Evolutionary conservation across 2,797 vertebrate species (phyloP).

Genomic region (Hypotaenidia okinawae): DNA sequence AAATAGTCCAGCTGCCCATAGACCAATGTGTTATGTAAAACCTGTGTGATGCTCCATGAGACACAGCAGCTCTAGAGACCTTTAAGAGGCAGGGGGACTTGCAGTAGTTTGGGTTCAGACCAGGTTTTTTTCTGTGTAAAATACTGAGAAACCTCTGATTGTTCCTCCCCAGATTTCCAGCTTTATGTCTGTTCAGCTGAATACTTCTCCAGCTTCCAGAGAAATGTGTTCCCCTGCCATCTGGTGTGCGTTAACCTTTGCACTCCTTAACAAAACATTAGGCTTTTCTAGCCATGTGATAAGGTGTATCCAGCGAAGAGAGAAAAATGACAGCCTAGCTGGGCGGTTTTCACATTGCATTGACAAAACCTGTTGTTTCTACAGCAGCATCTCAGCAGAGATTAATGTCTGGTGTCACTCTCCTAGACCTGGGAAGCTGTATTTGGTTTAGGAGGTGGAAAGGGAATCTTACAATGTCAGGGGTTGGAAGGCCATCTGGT

Average conservation of each 20-base stretch:
- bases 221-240: conserved; percentile 46
- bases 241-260: conserved; percentile 79
- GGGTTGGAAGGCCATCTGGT: too few species aligned
- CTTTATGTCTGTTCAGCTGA: neutral
- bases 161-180: neutral
- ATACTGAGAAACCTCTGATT: neutral
- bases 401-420: conserved; percentile 15
- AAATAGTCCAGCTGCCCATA: neutral
- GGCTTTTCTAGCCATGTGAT: conserved; percentile 71
- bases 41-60: neutral
- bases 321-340: conserved; percentile 24
- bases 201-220: neutral
- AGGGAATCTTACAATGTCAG: neutral
- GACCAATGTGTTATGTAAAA: neutral
- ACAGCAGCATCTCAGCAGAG: neutral
- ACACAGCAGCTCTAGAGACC: neutral
- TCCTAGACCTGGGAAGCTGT: neutral
- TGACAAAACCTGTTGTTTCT: neutral
- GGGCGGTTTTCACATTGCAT: conserved; percentile 8
- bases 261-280: conserved; percentile 74
- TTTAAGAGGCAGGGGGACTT: neutral
- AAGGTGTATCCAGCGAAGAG: conserved; percentile 65
- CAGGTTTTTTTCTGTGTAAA: neutral
- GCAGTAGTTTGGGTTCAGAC: neutral
- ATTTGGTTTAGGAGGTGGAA: neutral